Evolutionary conservation across 2,888 invertebrate genomes (phyloP).

Genomic region (Troilus luridus): DNA sequence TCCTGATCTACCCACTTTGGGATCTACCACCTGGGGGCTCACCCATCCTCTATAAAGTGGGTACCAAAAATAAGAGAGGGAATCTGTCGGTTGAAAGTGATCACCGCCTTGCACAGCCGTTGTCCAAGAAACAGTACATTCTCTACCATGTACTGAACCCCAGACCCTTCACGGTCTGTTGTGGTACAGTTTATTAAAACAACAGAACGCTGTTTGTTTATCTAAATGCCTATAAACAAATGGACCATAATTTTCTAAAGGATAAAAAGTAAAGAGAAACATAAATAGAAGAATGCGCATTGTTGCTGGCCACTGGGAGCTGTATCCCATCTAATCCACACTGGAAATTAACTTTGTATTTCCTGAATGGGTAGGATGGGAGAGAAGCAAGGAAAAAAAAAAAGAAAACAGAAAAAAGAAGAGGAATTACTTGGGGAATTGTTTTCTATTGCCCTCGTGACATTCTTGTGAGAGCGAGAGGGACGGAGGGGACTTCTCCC

Average conservation of each 20-base stretch:
- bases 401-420: neutral
- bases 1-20: no score
- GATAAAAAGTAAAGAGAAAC: neutral
- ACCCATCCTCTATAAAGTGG: no score
- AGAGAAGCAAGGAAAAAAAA: neutral
- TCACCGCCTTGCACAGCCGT: no score
- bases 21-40: no score
- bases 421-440: slow-evolving; percentile 44
- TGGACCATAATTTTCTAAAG: neutral
- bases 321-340: slow-evolving; percentile 20
- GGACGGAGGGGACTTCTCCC: neutral
- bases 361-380: neutral
- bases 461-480: neutral
- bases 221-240: neutral
- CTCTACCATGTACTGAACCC: no score
- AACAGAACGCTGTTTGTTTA: neutral
- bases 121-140: no score
- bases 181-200: no score
- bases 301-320: neutral
- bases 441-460: slow-evolving; percentile 4
- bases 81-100: no score
- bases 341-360: slow-evolving; percentile 39
- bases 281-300: slow-evolving; percentile 10
- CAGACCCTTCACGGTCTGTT: no score
- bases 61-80: no score